phyloP scores from a whole-genome alignment of 2,888 invertebrate genomes.

The Meiosimyza decipiens region DNA sequence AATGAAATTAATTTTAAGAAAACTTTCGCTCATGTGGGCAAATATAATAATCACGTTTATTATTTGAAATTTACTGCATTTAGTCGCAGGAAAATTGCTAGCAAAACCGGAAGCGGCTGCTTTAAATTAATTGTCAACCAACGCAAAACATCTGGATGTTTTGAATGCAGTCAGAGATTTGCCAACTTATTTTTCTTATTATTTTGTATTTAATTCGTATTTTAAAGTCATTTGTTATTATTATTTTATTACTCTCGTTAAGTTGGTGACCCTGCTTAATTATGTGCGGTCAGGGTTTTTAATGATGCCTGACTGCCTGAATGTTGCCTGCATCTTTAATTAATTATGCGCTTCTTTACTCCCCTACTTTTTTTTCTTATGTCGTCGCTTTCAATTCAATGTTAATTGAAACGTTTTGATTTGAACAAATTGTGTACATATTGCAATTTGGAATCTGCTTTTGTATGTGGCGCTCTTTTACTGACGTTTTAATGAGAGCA shows the following conservation, averaged over 20 bases:
- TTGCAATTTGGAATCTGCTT: too few species aligned
- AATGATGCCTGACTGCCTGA: too few species aligned
- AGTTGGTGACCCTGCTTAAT: neutral
- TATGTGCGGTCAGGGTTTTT: too few species aligned
- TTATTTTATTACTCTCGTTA: neutral
- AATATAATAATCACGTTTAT: neutral
- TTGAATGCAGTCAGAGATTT: neutral
- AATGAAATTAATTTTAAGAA: conserved; percentile 17
- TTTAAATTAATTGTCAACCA: conserved; percentile 33
- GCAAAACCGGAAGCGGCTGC: conserved; percentile 25
- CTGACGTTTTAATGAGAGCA: too few species aligned
- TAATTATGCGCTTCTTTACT: too few species aligned
- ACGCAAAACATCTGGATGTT: conserved; percentile 4
- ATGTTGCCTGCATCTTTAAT: too few species aligned
- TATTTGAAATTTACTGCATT: conserved; percentile 13
- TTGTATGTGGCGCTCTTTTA: too few species aligned
- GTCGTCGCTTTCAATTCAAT: too few species aligned
- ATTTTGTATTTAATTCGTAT: neutral
- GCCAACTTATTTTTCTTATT: neutral
- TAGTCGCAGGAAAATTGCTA: conserved; percentile 1
- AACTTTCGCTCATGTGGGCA: neutral
- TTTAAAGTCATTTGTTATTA: conserved; percentile 3
- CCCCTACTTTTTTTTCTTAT: too few species aligned
- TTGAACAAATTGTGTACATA: too few species aligned
- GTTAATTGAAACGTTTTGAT: too few species aligned